Conservation (phyloP, 2,113 vertebrate genomes). For the Thunnus maccoyii region DNA sequence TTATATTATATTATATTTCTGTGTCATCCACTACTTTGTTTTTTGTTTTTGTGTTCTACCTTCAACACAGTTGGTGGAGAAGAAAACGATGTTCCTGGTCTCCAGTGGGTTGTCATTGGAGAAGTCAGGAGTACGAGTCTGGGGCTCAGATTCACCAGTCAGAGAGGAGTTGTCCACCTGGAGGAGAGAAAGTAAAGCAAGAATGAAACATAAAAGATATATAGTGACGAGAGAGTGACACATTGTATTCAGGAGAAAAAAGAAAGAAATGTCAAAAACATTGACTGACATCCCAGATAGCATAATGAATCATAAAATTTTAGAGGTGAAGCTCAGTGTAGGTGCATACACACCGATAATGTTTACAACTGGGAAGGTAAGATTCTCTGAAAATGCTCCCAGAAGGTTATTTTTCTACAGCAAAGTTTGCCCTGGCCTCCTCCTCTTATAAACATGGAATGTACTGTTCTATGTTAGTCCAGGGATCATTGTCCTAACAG, state of each 20-base stretch:
- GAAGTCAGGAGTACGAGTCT: slow-evolving; percentile 94
- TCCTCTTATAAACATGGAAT: no score
- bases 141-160: slow-evolving; percentile 95
- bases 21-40: not conserved
- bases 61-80: slow-evolving; percentile 98
- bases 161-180: slow-evolving; percentile 98
- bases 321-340: no score
- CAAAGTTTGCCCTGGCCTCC: no score
- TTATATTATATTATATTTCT: not conserved
- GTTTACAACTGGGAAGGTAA: no score
- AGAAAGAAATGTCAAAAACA: not conserved
- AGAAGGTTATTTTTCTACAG: no score
- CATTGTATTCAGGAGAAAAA: not conserved
- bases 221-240: not conserved
- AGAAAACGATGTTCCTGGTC: slow-evolving; percentile 95
- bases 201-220: slow-evolving; percentile 3
- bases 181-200: not conserved
- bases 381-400: no score
- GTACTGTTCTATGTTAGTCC: no score
- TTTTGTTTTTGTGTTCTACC: slow-evolving; percentile 81
- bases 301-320: no score
- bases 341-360: no score
- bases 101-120: slow-evolving; percentile 95
- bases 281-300: no score
- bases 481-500: no score